Evolutionary conservation across 2,888 invertebrate species (phyloP).

Genomic region (Dasysyrphus albostriatus): DNA sequence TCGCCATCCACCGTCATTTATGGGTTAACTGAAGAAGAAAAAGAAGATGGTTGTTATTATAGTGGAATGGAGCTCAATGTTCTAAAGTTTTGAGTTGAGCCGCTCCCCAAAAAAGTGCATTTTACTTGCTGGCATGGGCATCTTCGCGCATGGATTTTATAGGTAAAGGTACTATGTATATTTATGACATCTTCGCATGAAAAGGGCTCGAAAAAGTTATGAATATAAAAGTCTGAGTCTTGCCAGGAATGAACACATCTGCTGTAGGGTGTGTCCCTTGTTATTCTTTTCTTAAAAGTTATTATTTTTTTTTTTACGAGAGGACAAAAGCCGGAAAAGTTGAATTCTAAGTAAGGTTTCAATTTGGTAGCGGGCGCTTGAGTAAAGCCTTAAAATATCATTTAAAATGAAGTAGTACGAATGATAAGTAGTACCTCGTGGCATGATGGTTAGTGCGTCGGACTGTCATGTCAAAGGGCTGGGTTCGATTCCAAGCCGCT

Average conservation of each 20-base stretch:
- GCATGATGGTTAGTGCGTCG: too few species aligned
- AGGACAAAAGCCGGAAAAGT: conserved; percentile 2
- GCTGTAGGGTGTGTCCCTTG: conserved; percentile 49
- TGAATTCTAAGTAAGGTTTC: background rate
- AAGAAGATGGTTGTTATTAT: conserved; percentile 6
- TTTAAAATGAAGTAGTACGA: too few species aligned
- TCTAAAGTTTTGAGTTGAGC: conserved; percentile 18
- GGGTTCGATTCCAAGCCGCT: too few species aligned
- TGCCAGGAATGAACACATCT: conserved; percentile 57
- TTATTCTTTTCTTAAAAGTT: background rate
- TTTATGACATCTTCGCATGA: conserved; percentile 66
- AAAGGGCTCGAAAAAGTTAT: background rate
- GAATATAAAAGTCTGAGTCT: background rate
- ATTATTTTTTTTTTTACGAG: background rate
- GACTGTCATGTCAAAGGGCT: too few species aligned
- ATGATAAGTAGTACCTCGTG: too few species aligned
- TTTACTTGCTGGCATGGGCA: conserved; percentile 27
- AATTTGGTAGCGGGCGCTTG: too few species aligned
- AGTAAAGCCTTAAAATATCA: too few species aligned
- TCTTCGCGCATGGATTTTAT: conserved; percentile 48
- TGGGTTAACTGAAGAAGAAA: background rate
- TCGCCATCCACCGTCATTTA: conserved; percentile 51
- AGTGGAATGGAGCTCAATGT: background rate
- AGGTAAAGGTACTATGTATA: too few species aligned
- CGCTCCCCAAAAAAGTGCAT: conserved; percentile 58